A percentile compares a stretch with the other conserved stretches of the same genome.
Conservation (phyloP, 1,140 invertebrate species). For the Pissodes strobi region DNA sequence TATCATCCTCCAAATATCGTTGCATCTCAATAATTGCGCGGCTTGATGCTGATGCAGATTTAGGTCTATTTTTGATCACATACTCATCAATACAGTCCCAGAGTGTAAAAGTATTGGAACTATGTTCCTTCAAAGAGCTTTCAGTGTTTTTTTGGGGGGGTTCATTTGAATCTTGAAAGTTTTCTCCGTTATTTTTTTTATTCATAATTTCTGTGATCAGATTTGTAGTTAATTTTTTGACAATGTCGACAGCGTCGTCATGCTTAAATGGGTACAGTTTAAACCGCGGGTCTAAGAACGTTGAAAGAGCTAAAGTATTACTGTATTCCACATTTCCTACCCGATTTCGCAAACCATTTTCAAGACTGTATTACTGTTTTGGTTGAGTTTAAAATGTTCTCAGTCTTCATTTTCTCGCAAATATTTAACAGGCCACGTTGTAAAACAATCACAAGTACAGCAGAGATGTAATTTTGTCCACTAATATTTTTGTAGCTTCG, state of each 20-base stretch:
- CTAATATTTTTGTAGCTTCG: slow-evolving; percentile 3
- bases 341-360: not conserved
- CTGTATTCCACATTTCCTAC: slow-evolving; percentile 26
- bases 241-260: not conserved
- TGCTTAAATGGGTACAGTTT: not conserved
- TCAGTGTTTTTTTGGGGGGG: not conserved
- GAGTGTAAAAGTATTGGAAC: no score
- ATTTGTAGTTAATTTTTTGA: slow-evolving; percentile 6
- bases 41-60: no score
- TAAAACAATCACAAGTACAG: not conserved
- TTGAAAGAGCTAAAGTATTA: not conserved
- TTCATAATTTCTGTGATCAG: not conserved
- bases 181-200: not conserved
- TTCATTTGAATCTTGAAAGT: not conserved
- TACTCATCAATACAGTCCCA: not conserved
- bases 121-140: not conserved
- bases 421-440: no score
- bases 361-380: not conserved
- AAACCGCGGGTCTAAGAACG: not conserved
- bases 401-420: not conserved
- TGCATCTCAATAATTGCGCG: slow-evolving; percentile 17
- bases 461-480: not conserved
- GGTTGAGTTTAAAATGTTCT: not conserved
- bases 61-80: not conserved
- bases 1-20: slow-evolving; percentile 14